Evolutionary conservation across 2,888 invertebrate genomes (phyloP), one percentile per base, ranked within the genome.

Genomic region (Pachycephus smyrnensis): DNA sequence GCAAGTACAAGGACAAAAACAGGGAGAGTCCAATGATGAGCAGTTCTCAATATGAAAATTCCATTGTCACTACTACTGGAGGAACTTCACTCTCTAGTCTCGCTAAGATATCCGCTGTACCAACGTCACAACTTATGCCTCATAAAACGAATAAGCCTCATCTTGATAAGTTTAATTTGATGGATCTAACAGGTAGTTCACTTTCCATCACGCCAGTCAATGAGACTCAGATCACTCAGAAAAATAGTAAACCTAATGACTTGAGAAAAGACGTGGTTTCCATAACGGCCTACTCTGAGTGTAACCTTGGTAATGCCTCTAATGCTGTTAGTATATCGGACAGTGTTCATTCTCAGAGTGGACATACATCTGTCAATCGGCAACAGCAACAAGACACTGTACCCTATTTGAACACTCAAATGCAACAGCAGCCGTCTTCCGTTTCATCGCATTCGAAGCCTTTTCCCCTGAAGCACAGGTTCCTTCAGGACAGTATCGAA

Each of bases 121-220:
- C 88, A 68, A 89, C 90, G 31, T 82, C 88, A 31, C 90, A 90
- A 80, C 77, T 90, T 11, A 86, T 89, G 86, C 88, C 89, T 11
- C 87, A 87, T 69, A 89, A 89, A 74, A 85, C 86, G n/a, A 68
- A 73, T 23, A 88, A 87, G 81, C 82, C 74, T 79, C 85, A 85
- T 73, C 36, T 82, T 9, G 89, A 89, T 33, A 90, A 89, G 78
- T 89, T 90, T 73, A 89, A 90, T 82, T 85, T 89, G 23, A 89
- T 90, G 84, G 90, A 90, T 75, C 78, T 90, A 69, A 89, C 89
- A 12, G 87, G 87, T 74, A 89, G 89, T 76, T 88, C 90, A 23
- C 82, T 90, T n/a, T 90, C 90, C 11, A 90, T 90, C 69, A 90
- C 90, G 1, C 90, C 90, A 0, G 90, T 90, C 0, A 90, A 87